phyloP scores from a whole-genome alignment of 2,888 invertebrate species.

The Iselma pallidipennis region DNA sequence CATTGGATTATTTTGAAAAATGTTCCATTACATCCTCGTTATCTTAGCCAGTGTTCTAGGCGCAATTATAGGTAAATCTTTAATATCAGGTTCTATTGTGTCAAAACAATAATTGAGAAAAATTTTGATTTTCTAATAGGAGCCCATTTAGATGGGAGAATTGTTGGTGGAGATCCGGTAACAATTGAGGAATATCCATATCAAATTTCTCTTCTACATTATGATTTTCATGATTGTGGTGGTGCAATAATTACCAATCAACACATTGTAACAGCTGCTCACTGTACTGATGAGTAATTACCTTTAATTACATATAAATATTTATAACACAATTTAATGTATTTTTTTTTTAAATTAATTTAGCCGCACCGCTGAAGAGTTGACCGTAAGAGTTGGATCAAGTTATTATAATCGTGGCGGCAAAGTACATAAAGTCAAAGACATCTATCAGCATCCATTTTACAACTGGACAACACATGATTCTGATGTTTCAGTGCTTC shows the following conservation, averaged over 20 bases:
- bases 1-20: too few species aligned
- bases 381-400: constrained; percentile 25
- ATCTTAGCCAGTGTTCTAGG: too few species aligned
- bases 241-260: constrained; percentile 35
- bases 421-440: constrained; percentile 12
- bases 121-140: too few species aligned
- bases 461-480: constrained; percentile 18
- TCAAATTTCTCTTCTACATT: constrained; percentile 36
- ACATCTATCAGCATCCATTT: constrained; percentile 25
- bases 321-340: not conserved
- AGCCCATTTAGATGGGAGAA: constrained; percentile 14
- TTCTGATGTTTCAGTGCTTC: constrained; percentile 29
- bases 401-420: constrained; percentile 19
- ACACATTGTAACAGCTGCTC: constrained; percentile 40
- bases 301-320: not conserved
- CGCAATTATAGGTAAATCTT: too few species aligned
- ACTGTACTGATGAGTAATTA: constrained; percentile 36
- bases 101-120: too few species aligned
- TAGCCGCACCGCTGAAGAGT: not conserved
- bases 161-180: constrained; percentile 39
- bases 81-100: too few species aligned
- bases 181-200: constrained; percentile 38
- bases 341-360: too few species aligned
- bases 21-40: too few species aligned
- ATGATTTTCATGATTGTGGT: constrained; percentile 40